A percentile compares a stretch with the other conserved stretches of the same genome.
phyloP scores from a whole-genome alignment of 2,888 invertebrate species.

The Labia minor region DNA sequence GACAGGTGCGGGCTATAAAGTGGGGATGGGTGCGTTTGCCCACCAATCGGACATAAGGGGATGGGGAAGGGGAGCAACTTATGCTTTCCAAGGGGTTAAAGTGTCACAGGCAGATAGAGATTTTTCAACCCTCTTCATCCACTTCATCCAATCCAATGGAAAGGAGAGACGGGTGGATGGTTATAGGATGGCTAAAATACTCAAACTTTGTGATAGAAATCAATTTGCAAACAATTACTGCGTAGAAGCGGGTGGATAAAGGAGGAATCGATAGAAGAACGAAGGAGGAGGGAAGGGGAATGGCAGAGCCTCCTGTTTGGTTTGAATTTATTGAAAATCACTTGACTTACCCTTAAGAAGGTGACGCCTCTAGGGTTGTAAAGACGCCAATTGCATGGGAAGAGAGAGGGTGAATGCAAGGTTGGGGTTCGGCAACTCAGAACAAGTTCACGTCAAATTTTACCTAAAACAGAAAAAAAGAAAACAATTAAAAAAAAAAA shows the following conservation, averaged over 20 bases:
- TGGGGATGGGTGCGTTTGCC: no score
- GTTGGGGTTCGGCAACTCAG: not conserved
- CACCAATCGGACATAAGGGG: not conserved
- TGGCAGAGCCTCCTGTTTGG: not conserved
- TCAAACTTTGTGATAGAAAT: conserved; percentile 13
- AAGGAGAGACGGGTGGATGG: no score
- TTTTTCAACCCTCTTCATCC: conserved; percentile 4
- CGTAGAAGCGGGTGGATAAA: not conserved
- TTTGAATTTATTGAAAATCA: conserved; percentile 7
- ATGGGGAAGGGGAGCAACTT: not conserved
- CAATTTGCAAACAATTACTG: conserved; percentile 3
- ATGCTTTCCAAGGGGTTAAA: conserved; percentile 3
- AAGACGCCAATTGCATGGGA: no score
- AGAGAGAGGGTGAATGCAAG: no score
- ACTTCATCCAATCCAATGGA: not conserved
- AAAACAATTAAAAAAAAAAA: not conserved
- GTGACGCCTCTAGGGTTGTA: not conserved
- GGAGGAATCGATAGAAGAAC: no score
- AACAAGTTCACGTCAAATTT: not conserved
- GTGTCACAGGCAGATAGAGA: not conserved
- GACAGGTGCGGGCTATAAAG: not conserved
- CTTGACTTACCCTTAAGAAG: conserved; percentile 9
- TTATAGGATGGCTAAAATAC: not conserved
- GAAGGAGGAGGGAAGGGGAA: not conserved
- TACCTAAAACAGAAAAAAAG: not conserved